Percentiles rank a stretch among this genome's conserved stretches.
Evolutionary conservation across 2,113 vertebrate genomes (phyloP).

Genomic region (Pygoscelis antarcticus): DNA sequence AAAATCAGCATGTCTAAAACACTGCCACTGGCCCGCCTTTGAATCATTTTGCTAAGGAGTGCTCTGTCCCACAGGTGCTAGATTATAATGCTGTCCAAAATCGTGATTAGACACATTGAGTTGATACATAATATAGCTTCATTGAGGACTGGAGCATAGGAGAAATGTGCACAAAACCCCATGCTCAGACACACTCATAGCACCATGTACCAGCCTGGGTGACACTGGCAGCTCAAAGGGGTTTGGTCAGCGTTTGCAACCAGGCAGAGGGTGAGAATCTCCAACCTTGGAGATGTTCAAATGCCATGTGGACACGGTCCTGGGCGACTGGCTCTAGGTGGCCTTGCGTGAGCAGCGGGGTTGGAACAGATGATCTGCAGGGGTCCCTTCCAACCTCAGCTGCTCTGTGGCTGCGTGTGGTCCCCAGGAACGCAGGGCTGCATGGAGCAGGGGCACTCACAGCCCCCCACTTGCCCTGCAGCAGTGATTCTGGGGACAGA

Average conservation of each 20-base stretch:
- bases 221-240: neutral
- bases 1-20: neutral
- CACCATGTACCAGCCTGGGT: neutral
- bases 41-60: neutral
- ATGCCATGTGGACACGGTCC: neutral
- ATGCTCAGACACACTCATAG: neutral
- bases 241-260: neutral
- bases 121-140: neutral
- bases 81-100: neutral
- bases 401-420: neutral
- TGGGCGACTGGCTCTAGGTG: neutral
- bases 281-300: neutral
- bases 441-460: neutral
- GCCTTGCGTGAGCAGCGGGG: neutral
- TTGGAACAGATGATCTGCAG: neutral
- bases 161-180: neutral
- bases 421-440: neutral
- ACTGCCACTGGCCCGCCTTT: neutral
- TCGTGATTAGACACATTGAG: neutral
- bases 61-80: neutral
- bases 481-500: neutral
- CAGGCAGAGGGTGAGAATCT: neutral
- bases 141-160: neutral
- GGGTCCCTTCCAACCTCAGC: neutral
- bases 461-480: neutral